Base-by-base conservation (phyloP, 1,140 invertebrate species). In the Oppia nitens region DNA sequence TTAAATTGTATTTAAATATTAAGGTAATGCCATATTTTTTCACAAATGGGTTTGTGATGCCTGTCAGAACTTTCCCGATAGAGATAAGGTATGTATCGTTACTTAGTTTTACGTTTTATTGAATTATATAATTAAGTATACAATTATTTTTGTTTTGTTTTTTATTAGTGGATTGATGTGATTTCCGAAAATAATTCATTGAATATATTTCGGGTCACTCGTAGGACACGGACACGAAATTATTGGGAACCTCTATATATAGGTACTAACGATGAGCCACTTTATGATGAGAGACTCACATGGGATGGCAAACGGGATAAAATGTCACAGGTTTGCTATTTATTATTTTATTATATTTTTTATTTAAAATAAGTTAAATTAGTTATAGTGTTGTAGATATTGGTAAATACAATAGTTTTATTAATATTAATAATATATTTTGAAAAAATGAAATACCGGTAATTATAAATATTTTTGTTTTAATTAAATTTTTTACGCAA, bases 1-100 rank as follows among this genome's bases (percentile, higher is more conserved):
- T 1, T 65, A n/a, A n/a, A 69, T 25, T 51, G 17, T 23, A n/a
- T 26, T 21, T 20, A 9, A 12, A 3, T 29, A 21, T 17, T 9
- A 20, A 48, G 59, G 50, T 12, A 65, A 69, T 20, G 87, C 86
- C 0, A 84, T 92, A 64, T 85, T 87, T 14, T 93, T 93, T 69
- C 89, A 93, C 69, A 87, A 91, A 69, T 85, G 84, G 65, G 77
- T 92, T 1, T 93, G 88, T 66, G 78, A 85, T 9, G 81, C 81
- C 48, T 93, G 89, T 68, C 89, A 93, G 68, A 85, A 83, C 47
- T 84, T 92, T 55, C 88, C 89, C 1, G 83, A 4, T 68, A 84
- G 64, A 0, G 52, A 59, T 2, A 27, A 60, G 24, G 66, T 65
- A 64, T 6, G 64, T 14, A 29, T 56, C 14, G 47, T 23, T 9